Conservation (phyloP, 2,888 invertebrate species). For the Priocnemis perturbator region DNA sequence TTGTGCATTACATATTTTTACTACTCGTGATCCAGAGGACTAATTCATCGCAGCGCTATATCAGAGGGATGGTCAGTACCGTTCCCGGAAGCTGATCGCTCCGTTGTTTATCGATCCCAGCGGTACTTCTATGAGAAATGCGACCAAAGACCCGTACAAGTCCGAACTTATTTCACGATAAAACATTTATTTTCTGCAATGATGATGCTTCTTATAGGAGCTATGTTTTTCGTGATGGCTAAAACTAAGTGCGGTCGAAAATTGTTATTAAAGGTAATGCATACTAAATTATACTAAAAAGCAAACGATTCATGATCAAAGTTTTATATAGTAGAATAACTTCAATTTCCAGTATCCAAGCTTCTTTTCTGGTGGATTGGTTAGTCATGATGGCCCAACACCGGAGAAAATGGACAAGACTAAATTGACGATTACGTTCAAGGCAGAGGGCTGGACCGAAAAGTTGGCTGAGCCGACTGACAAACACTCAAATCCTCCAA, state of each 20-base stretch:
- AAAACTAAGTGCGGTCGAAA: slow-evolving; percentile 80
- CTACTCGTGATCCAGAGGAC: slow-evolving; percentile 20
- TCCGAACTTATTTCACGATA: slow-evolving; percentile 84
- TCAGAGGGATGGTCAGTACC: slow-evolving; percentile 82
- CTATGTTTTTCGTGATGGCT: slow-evolving; percentile 80
- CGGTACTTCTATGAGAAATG: slow-evolving; percentile 82
- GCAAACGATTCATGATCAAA: not conserved
- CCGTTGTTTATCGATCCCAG: slow-evolving; percentile 90
- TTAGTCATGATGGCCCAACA: slow-evolving; percentile 82
- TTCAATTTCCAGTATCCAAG: slow-evolving; percentile 78
- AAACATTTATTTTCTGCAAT: slow-evolving; percentile 78
- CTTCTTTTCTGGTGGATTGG: slow-evolving; percentile 84
- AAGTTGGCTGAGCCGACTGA: slow-evolving; percentile 78
- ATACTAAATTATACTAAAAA: not conserved
- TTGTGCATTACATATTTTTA: not conserved
- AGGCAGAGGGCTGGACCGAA: slow-evolving; percentile 88
- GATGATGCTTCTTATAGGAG: slow-evolving; percentile 77
- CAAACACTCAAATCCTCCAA: slow-evolving; percentile 78
- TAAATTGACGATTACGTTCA: slow-evolving; percentile 82
- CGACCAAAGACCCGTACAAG: slow-evolving; percentile 86
- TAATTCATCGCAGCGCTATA: slow-evolving; percentile 76
- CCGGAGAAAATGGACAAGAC: slow-evolving; percentile 79
- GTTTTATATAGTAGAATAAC: not conserved
- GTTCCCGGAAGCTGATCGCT: slow-evolving; percentile 89
- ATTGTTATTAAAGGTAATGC: slow-evolving; percentile 80